Conservation (phyloP, 1,140 invertebrate genomes). For the Drosophila melanogaster region Release_6_plus_ISO1_MT NT_033779.5:14636501-14637000, state of each 20-base stretch:
- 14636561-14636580: constrained; percentile 30
- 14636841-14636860: constrained; percentile 34
- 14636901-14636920: constrained; percentile 29
- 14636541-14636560: constrained; percentile 46
- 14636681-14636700: constrained; percentile 29
- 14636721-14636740: constrained; percentile 43
- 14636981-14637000: not conserved
- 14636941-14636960: constrained; percentile 26
- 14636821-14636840: constrained; percentile 16
- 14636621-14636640: constrained; percentile 31
- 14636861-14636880: constrained; percentile 47
- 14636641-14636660: constrained; percentile 71
- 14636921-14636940: constrained; percentile 10
- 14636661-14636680: constrained; percentile 52
- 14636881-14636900: constrained; percentile 49
- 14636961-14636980: constrained; percentile 3
- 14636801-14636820: constrained; percentile 2
- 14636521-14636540: constrained; percentile 37
- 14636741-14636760: constrained; percentile 55
- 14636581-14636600: constrained; percentile 9
- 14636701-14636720: constrained; percentile 7
- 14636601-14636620: constrained; percentile 2
- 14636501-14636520: constrained; percentile 40
- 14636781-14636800: constrained; percentile 10
- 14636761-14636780: constrained; percentile 38